These are phyloP conservation scores for Otus sunia DNA, from an alignment of 2,113 vertebrate species.

Conservation along the genomic window DNA sequence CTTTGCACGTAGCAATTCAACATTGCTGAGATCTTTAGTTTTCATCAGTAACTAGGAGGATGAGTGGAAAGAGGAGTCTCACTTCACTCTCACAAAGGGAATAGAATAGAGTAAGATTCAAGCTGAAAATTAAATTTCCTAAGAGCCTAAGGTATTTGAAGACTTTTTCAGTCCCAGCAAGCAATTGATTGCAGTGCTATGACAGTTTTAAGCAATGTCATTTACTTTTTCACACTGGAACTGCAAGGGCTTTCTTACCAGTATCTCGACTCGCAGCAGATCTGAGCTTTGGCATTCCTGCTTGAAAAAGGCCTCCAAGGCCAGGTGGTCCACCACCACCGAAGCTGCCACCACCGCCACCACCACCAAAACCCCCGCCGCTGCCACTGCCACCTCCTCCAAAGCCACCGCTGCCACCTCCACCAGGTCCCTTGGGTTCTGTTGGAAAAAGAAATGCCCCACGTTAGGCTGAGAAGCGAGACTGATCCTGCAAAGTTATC, in stretches of 20 bases:
- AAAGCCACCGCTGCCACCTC: conserved; percentile 36
- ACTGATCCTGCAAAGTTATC: neutral
- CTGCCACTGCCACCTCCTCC: conserved; percentile 66
- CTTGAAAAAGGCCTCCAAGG: conserved; percentile 91
- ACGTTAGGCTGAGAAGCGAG: neutral
- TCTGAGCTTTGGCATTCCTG: conserved; percentile 93
- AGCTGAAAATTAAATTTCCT: neutral
- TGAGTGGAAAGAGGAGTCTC: neutral
- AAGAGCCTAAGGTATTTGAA: neutral
- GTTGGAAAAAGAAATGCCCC: conserved; percentile 15
- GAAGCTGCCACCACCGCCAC: neutral
- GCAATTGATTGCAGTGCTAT: neutral
- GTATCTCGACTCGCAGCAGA: conserved; percentile 81
- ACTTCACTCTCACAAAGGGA: neutral
- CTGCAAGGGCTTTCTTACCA: conserved; percentile 64
- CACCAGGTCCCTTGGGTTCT: conserved; percentile 85
- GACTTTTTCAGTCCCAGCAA: neutral
- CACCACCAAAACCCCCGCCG: conserved; percentile 43
- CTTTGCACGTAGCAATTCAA: neutral
- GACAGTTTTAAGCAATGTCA: neutral
- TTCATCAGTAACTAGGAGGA: neutral
- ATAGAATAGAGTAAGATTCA: neutral
- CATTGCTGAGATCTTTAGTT: neutral
- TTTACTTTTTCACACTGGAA: neutral
- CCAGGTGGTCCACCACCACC: conserved; percentile 72